Conservation (phyloP, 2,113 vertebrate genomes). For the Ophthalmolycus amberensis region DNA sequence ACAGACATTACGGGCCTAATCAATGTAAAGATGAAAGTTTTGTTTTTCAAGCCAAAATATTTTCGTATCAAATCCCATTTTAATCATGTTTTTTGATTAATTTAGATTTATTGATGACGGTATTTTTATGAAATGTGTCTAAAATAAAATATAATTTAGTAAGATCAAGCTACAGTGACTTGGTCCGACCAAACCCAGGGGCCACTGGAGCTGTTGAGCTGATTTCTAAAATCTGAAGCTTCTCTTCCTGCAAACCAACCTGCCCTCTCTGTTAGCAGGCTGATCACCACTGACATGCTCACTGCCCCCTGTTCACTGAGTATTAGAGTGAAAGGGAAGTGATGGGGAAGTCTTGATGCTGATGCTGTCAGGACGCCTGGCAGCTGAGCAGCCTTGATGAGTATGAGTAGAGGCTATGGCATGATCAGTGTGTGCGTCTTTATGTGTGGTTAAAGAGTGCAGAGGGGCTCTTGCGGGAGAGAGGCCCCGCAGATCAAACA, state of each 20-base stretch:
- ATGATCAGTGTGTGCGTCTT: slow-evolving; percentile 45
- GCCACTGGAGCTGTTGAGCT: slow-evolving; percentile 3
- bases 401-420: slow-evolving; percentile 48
- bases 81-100: not conserved
- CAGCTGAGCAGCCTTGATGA: slow-evolving; percentile 64
- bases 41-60: not conserved
- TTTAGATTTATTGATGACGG: not conserved
- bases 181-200: not conserved
- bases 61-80: not conserved
- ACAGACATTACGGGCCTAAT: not conserved
- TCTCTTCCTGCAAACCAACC: slow-evolving; percentile 14
- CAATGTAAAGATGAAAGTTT: not conserved
- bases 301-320: slow-evolving; percentile 45
- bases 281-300: slow-evolving; percentile 52
- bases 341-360: slow-evolving; percentile 57
- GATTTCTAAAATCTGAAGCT: slow-evolving; percentile 27
- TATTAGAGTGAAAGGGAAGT: slow-evolving; percentile 46
- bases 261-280: slow-evolving; percentile 39
- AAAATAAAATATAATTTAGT: not conserved
- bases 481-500: slow-evolving; percentile 69
- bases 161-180: not conserved
- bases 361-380: slow-evolving; percentile 60
- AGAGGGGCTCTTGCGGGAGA: slow-evolving; percentile 48
- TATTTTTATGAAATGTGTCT: not conserved
- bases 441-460: slow-evolving; percentile 27